Evolutionary conservation across 1,140 invertebrate species (phyloP), one percentile per base, ranked within the genome.

Genomic region (Panonychus citri): DNA sequence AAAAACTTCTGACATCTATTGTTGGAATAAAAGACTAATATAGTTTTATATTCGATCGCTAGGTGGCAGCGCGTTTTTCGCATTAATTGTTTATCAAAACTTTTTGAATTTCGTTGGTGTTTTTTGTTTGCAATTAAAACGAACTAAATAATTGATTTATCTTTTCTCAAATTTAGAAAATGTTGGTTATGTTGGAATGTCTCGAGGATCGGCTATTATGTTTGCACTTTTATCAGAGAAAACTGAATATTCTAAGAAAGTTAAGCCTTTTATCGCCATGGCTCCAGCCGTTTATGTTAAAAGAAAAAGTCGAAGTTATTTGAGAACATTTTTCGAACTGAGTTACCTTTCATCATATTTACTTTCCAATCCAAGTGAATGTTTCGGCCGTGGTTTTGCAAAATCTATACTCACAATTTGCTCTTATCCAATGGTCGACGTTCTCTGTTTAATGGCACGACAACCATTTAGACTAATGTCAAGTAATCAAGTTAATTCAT

Each of bases 241-340:
- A n/a, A 78, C 79, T 0, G 72, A 79, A 51, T 81, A 81, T 60
- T 77, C 78, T 60, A 63, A 73, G 13, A 80, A 79, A 56, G 60
- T 72, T 13, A 66, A 64, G 58, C 57, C 63, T 5, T 69, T 70
- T 57, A 73, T 79, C 54, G 78, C 78, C 0, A 67, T 90, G 42
- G 85, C 81, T 1, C 86, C 85, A 2, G 76, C 84, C 0, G 80
- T 46, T 5, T 46, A 8, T 24, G 17, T 46, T n/a, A n/a, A n/a
- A n/a, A n/a, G n/a, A n/a, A n/a, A n/a, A n/a, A 7, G 42, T 10
- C 7, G 42, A 46, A 46, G 24, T 10, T 19, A 7, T 5, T 5
- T 46, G 17, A 5, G 42, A 8, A 21, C 17, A 17, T 17, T 5
- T 27, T 49, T 12, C 12, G 13, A 12, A n/a, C 10, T 27, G 25